phyloP scores from a whole-genome alignment of 2,888 invertebrate species.

The Macaria notata region DNA sequence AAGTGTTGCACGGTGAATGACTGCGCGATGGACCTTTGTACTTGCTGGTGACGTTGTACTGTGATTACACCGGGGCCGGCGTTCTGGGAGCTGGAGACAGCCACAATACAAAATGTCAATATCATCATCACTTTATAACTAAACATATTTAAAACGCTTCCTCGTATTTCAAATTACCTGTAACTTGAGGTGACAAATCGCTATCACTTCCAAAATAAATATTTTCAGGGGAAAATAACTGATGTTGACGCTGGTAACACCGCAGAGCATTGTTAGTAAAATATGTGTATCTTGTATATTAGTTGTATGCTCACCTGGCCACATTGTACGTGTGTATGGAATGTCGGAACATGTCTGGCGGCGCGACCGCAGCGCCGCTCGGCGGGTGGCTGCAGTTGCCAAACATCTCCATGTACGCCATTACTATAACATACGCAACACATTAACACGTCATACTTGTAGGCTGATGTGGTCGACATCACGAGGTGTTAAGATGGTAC shows the following conservation, averaged over 20 bases:
- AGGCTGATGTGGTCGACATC: too few relatives aligned
- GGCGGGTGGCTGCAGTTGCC: constrained; percentile 93
- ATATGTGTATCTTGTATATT: too few relatives aligned
- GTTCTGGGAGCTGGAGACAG: constrained; percentile 60
- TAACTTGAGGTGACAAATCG: too few relatives aligned
- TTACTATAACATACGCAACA: constrained; percentile 82
- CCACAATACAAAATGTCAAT: too few relatives aligned
- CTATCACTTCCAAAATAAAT: too few relatives aligned
- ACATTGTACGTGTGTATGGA: constrained; percentile 92
- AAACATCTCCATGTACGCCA: constrained; percentile 98
- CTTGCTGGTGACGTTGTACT: constrained; percentile 67
- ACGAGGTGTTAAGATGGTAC: too few relatives aligned
- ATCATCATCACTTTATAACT: too few relatives aligned
- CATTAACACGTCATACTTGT: too few relatives aligned
- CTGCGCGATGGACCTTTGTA: constrained; percentile 71
- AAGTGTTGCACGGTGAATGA: constrained; percentile 76
- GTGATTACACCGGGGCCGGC: constrained; percentile 56
- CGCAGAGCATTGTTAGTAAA: too few relatives aligned
- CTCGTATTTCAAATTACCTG: too few relatives aligned
- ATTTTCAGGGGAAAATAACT: too few relatives aligned
- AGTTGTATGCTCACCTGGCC: constrained; percentile 66
- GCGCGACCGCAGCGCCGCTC: constrained; percentile 81
- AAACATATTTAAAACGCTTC: not conserved
- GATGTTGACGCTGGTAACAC: too few relatives aligned
- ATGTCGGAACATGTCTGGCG: constrained; percentile 91